A percentile compares a stretch with the other conserved stretches of the same genome.
Evolutionary conservation across 64 coral and sea anemone genomes (phyloP).

Genomic region (Orbicella faveolata): DNA sequence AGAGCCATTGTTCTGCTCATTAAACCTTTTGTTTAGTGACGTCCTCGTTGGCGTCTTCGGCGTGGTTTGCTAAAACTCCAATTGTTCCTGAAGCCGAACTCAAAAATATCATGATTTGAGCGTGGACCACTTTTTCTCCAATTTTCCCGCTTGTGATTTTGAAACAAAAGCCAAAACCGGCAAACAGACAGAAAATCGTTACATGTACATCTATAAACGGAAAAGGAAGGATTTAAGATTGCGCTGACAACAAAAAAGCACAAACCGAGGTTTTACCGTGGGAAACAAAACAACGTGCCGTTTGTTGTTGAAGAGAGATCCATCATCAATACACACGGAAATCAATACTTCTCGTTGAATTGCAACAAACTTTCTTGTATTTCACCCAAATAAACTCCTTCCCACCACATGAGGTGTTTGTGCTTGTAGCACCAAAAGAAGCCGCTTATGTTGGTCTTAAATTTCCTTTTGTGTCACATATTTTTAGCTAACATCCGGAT

Average conservation of each 20-base stretch:
- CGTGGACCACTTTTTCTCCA: neutral
- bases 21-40: too few relatives aligned
- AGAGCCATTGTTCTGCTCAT: too few relatives aligned
- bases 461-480: neutral
- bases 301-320: neutral
- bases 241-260: slow-evolving; percentile 8
- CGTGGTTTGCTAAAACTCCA: too few relatives aligned
- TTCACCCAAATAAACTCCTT: neutral
- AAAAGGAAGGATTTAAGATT: neutral
- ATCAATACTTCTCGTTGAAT: neutral
- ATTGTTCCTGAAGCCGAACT: too few relatives aligned
- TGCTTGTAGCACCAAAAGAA: neutral
- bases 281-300: neutral
- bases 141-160: neutral
- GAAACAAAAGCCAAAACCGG: neutral
- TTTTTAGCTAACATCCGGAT: neutral
- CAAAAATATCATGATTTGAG: too few relatives aligned
- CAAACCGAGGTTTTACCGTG: neutral
- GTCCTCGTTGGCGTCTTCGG: too few relatives aligned
- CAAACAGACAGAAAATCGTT: neutral
- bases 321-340: neutral
- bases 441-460: neutral
- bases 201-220: neutral
- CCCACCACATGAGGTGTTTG: neutral
- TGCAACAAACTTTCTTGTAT: slow-evolving; percentile 1